Percentiles rank a stretch among this genome's conserved stretches.
Conservation (phyloP, 2,113 vertebrate genomes). For the Anguilla japonica region DNA sequence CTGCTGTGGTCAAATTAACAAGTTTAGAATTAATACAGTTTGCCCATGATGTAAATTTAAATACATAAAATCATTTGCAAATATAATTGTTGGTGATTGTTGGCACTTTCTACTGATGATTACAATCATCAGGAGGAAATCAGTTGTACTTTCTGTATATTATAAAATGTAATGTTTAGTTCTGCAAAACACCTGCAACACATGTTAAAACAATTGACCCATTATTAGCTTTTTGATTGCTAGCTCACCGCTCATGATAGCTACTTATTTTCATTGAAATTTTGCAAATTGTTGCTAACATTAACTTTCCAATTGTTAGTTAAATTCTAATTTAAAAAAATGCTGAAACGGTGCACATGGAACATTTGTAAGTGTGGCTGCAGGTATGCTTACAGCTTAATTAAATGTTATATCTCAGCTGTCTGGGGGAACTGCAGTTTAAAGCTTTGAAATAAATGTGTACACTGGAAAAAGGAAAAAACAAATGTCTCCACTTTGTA, state of each 20-base stretch:
- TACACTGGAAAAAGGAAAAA: background rate
- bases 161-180: too few species aligned
- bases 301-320: too few species aligned
- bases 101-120: background rate
- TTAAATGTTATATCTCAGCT: too few species aligned
- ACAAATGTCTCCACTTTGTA: background rate
- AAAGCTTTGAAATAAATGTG: background rate
- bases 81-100: background rate
- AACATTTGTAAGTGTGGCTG: too few species aligned
- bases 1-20: background rate
- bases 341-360: too few species aligned
- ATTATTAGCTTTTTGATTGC: too few species aligned
- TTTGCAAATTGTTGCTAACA: too few species aligned
- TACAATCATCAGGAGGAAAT: background rate
- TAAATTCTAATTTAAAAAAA: too few species aligned
- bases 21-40: background rate
- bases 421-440: too few species aligned
- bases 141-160: background rate
- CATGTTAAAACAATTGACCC: background rate
- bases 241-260: too few species aligned
- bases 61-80: background rate
- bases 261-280: too few species aligned
- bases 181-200: background rate
- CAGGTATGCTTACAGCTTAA: too few species aligned
- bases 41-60: background rate